Conservation (phyloP, 2,888 invertebrate genomes). For the Epinotia demarniana region DNA sequence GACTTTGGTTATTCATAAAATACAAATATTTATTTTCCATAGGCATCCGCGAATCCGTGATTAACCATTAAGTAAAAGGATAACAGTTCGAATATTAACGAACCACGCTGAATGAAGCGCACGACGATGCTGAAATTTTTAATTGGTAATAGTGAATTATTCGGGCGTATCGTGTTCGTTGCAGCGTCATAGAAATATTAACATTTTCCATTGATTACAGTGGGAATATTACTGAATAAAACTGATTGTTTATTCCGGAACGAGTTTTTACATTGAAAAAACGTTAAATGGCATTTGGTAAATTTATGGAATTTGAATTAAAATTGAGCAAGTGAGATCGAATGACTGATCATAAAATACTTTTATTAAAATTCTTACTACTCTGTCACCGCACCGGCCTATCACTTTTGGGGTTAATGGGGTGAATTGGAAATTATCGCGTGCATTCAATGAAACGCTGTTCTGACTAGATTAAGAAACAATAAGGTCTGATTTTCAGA, state of each 20-base stretch:
- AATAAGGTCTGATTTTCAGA: no score
- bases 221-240: background rate
- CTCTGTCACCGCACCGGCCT: no score
- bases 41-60: background rate
- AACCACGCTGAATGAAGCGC: background rate
- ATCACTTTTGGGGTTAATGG: no score
- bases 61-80: constrained; percentile 1
- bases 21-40: background rate
- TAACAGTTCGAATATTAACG: background rate
- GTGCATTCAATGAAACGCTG: no score
- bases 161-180: background rate
- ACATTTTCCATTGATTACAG: background rate
- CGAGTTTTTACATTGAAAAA: background rate
- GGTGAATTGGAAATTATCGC: no score
- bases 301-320: no score
- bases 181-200: background rate
- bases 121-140: constrained; percentile 8
- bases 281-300: background rate
- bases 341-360: no score
- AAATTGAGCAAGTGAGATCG: no score
- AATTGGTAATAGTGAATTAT: background rate
- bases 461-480: no score
- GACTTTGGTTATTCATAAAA: background rate
- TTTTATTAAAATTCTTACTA: no score
- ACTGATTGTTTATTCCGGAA: no score